Evolutionary conservation across 1,140 invertebrate species (phyloP), one percentile per base, ranked within the genome.

Genomic region (Octopus sinensis): DNA sequence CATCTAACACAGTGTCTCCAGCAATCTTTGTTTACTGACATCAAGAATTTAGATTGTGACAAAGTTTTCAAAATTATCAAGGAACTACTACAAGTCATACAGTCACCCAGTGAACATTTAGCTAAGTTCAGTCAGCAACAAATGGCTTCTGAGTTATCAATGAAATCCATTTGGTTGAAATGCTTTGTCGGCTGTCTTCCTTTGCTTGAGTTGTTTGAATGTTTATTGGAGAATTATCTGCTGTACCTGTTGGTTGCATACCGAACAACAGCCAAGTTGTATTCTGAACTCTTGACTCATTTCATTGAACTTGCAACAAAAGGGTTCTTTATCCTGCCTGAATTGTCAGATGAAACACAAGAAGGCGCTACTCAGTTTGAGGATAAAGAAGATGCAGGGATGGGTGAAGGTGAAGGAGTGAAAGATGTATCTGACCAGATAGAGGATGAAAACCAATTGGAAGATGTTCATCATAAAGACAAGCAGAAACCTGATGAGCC

Each of bases 381-480:
- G 84, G 92, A 92, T 78, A 93, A 93, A 81, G 93, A 94, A 84
- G 93, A 92, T 53, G 92, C 91, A 78, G 97, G 97, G 0, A 91
- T 99, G 4, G 96, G 96, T 1, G 97, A 98, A 84, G 97, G 97
- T 0, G 95, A 98, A 81, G 97, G 97, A 10, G 93, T 95, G 82
- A 97, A 91, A 87, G 97, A 99, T 92, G 96, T 99, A 6, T 98
- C 97, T 2, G 97, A 99, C 80, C 90, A 91, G 88, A 96, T 98
- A 56, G 96, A 98, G 90, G 95, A 92, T 79, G 95, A 98, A 92
- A 98, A 99, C 92, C 97, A 92, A 90, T 89, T 98, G 52, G 97
- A 99, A 82, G 96, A 96, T 86, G 94, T 96, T 0, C 93, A 94
- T 87, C 93, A 94, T 78, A 93, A 93, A 12, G 95, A 94, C 30